Conservation (phyloP, 2,113 vertebrate genomes). For the Australoheros scitulus region DNA sequence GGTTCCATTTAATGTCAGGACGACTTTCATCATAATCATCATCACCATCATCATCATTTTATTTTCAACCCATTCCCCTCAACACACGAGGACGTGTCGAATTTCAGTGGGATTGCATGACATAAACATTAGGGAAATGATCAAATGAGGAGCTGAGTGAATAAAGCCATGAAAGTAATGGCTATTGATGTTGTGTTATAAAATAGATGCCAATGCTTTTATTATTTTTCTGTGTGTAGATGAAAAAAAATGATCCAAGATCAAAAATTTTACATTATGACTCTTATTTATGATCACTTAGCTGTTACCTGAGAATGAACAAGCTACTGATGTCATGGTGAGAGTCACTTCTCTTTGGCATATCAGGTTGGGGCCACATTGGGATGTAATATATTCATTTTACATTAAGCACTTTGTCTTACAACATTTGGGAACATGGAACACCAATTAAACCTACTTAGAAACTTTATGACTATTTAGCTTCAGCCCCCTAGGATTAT, state of each 20-base stretch:
- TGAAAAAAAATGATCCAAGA: neutral
- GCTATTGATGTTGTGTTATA: neutral
- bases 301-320: neutral
- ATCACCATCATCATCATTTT: conserved; percentile 32
- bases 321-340: neutral
- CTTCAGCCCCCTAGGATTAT: neutral
- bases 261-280: neutral
- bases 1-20: conserved; percentile 75
- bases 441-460: neutral
- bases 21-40: conserved; percentile 60
- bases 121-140: conserved; percentile 20
- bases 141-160: conserved; percentile 19
- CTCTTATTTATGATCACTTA: neutral
- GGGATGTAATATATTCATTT: neutral
- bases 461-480: no score
- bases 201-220: neutral
- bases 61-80: conserved; percentile 10
- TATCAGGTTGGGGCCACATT: neutral
- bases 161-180: conserved; percentile 12
- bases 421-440: neutral
- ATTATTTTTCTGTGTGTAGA: neutral
- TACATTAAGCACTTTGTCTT: neutral
- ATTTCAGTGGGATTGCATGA: conserved; percentile 7
- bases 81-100: conserved; percentile 23
- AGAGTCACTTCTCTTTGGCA: neutral